Evolutionary conservation across 2,888 invertebrate species (phyloP), one percentile per base, ranked within the genome.

Genomic region (Epirrita christyi): DNA sequence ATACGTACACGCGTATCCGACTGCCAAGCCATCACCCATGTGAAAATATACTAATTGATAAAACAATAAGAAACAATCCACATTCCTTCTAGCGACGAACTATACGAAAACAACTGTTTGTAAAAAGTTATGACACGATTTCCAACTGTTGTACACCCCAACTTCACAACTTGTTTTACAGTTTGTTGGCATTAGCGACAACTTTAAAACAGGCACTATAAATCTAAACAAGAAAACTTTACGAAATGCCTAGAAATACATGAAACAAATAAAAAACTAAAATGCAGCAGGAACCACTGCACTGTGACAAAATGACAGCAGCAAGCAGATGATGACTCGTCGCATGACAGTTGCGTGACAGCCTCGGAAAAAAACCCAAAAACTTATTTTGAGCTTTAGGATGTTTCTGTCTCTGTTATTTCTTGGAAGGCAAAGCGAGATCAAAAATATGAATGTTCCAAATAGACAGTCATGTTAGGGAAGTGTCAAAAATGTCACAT

Each of bases 1-100:
- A 48, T 64, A 86, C 92, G 87, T 84, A 92, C 92, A 88, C 88
- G 91, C 80, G 88, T 87, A 84, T 91, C 92, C 85, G 88, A 86
- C 85, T 91, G 92, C 92, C 92, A 92, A 91, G 92, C 92, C 92
- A 92, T 92, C 85, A 91, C 91, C 91, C 91, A 92, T 91, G 87
- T 85, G 90, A 86, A 85, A 81, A 80, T 83, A 77, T 78, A 89
- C 90, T 86, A 85, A 80, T 85, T 86, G 45, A 80, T 76, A 78
- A 77, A 82, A 82, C 78, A 88, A 84, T 81, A 71, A 75, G 76
- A 83, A 82, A 85, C 84, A 83, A 85, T 88, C 83, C 85, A 83
- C 81, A 86, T 89, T 87, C 85, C 86, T 85, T 81, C 73, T 70
- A 77, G 73, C 78, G 81, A 84, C 79, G 81, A 84, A 86, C 82